Base-by-base conservation (phyloP, 2,888 invertebrate species). In the Drosophila rubida region DNA sequence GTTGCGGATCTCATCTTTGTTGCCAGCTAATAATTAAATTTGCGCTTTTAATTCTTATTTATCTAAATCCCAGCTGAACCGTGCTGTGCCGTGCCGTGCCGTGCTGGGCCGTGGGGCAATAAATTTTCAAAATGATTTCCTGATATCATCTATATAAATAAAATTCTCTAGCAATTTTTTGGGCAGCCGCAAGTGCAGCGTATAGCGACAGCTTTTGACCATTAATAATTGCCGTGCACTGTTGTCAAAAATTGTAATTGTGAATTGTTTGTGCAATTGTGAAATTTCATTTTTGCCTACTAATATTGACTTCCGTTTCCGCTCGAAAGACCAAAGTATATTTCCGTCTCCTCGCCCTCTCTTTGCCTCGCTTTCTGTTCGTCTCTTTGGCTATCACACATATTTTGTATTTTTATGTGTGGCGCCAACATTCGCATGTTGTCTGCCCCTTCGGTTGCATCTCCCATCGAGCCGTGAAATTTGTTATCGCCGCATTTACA, bases 291-390 rank as follows among this genome's bases (percentile, higher is more conserved):
- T 79, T 84, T 67, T 80, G 84, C 77, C 85, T 75, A 77, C 87
- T 88, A 85, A 88, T 87, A 81, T 79, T 82, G 81, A 84, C 81
- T 87, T 85, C 85, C 85, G 85, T 57, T 87, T 85, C 88, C 88
- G 88, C 69, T 64, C 32, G 54, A 66, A 35, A 67, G 75, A 69
- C 71, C 78, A 86, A 75, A 78, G 80, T 72, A 65, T 72, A 68
- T 69, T 84, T 88, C 84, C 83, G 83, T 37, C 41, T 14, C 49
- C 42, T 58, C 62, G 62, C 58, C 68, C 66, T 14, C 19, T 11
- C 63, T 13, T 42, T 37, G 1, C 23, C 9, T 41, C 32, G 14
- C 27, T 11, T 13, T 25, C 27, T 27, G 9, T 11, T 25, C 25
- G 37, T 27, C 39, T 41, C 50, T 50, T 39, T 50, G 50, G 9